Conservation (phyloP, 2,888 invertebrate species). For the Panopea generosa region DNA sequence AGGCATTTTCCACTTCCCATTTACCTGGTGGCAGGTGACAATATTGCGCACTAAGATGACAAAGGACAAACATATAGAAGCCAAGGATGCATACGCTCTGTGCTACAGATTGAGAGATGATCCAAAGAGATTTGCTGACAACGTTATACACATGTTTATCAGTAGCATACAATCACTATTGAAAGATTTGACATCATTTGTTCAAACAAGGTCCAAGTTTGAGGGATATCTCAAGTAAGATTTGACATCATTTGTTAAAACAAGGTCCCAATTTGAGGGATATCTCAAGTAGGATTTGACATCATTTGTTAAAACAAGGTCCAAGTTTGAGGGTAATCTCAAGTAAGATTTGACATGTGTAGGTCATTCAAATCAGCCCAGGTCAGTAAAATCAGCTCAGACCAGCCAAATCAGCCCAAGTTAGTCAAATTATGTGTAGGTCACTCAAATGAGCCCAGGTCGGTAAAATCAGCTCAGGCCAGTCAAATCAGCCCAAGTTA, state of each 20-base stretch:
- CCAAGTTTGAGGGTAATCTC: conserved; percentile 19
- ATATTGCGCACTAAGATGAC: conserved; percentile 62
- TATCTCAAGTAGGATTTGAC: conserved; percentile 14
- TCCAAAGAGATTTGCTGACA: conserved; percentile 45
- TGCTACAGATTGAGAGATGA: conserved; percentile 71
- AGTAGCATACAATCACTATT: conserved; percentile 22
- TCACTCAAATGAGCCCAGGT: too few relatives aligned
- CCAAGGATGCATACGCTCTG: conserved; percentile 56
- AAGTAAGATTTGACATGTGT: conserved; percentile 1
- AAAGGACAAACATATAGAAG: conserved; percentile 39
- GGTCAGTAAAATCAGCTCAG: too few relatives aligned
- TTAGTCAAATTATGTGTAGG: too few relatives aligned
- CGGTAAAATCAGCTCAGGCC: too few relatives aligned
- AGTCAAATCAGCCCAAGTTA: too few relatives aligned
- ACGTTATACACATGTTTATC: conserved; percentile 66
- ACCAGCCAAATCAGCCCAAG: too few relatives aligned
- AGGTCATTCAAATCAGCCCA: not conserved
- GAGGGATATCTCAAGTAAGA: conserved; percentile 20
- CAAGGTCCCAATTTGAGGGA: conserved; percentile 17
- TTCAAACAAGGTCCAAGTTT: conserved; percentile 13
- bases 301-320: conserved; percentile 6
- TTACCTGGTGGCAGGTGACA: conserved; percentile 72
- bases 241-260: conserved; percentile 2
- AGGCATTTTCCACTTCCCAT: conserved; percentile 65
- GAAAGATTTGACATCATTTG: conserved; percentile 1